A percentile compares a stretch with the other conserved stretches of the same genome.
phyloP scores from a whole-genome alignment of 2,797 vertebrate species.

The Ara ararauna region DNA sequence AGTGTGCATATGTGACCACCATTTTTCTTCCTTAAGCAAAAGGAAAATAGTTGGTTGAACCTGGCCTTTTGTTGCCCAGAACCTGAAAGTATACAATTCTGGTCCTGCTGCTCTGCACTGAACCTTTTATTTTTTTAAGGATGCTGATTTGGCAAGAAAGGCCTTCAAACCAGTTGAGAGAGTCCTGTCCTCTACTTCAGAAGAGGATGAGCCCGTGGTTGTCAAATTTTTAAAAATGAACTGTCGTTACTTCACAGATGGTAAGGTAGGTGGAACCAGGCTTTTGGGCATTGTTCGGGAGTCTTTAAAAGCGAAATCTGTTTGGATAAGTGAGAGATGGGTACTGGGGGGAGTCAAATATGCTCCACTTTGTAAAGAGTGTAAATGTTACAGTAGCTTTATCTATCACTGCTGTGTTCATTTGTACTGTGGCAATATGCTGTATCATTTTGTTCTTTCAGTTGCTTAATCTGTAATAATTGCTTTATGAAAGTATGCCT shows the following conservation, averaged over 20 bases:
- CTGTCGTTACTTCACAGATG: slow-evolving; percentile 98
- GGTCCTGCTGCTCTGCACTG: background rate
- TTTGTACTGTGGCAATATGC: background rate
- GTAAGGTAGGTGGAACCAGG: slow-evolving; percentile 85
- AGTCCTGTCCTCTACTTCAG: slow-evolving; percentile 90
- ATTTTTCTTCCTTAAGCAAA: background rate
- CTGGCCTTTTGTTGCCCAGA: background rate
- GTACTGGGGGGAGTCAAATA: background rate
- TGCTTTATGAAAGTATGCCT: background rate
- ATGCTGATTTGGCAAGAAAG: slow-evolving; percentile 82
- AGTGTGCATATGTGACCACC: background rate
- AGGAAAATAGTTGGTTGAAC: background rate
- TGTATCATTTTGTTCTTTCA: background rate
- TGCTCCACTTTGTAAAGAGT: background rate
- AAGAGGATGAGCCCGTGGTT: slow-evolving; percentile 92
- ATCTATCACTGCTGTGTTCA: background rate
- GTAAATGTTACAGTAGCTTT: background rate
- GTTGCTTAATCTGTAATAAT: background rate
- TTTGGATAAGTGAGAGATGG: background rate
- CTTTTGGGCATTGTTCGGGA: background rate
- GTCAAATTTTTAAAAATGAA: slow-evolving; percentile 99
- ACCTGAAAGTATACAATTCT: background rate
- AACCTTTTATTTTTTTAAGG: slow-evolving; percentile 76
- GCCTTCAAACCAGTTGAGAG: slow-evolving; percentile 84
- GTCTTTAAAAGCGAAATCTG: background rate